Evolutionary conservation across 2,888 invertebrate genomes (phyloP), one percentile per base, ranked within the genome.

Genomic region (Thecocarcelia acutangulata): DNA sequence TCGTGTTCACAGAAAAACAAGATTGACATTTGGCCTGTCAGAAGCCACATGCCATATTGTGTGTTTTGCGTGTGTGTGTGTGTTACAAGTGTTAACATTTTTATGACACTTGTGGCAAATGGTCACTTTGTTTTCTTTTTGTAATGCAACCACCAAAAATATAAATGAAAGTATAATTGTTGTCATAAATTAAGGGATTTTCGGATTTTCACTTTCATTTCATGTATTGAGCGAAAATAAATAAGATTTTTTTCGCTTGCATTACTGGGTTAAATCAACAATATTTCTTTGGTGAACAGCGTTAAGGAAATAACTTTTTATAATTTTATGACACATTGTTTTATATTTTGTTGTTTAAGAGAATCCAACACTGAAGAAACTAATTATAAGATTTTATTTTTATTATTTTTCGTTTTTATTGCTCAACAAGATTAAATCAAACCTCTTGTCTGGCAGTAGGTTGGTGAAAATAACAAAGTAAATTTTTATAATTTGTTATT

Each of bases 121-220:
- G 63, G 50, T 77, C 58, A 68, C 13, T 56, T 74, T 46, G 15
- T 48, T 52, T 54, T 66, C 19, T 56, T 12, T 58, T 8, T 46
- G 8, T 21, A n/a, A 24, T 56, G 6, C 24, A 44, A 76, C 21
- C 52, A 80, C 44, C 37, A 64, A 74, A 66, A 58, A 33, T 33
- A 9, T 33, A 33, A 33, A 33, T 33, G 75, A 76, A 76, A 75
- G 75, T 75, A 64, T 46, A 46, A 66, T 15, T 58, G 42, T 70
- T 69, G 50, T 63, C 72, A 76, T 77, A 81, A 81, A 77, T 81
- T 44, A 28, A 69, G 73, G 76, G 81, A 73, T 81, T 77, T 81
- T 63, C 50, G 76, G 81, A 73, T 81, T 77, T 81, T 63, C 56
- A 69, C 81, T 77, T 77, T 73, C 76, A 68, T 73, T 81, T 72